A percentile compares a stretch with the other conserved stretches of the same genome.
These are phyloP conservation scores for Caenorhabditis remanei DNA, from an alignment of 1,140 invertebrate species.

Conservation along the genomic window DNA sequence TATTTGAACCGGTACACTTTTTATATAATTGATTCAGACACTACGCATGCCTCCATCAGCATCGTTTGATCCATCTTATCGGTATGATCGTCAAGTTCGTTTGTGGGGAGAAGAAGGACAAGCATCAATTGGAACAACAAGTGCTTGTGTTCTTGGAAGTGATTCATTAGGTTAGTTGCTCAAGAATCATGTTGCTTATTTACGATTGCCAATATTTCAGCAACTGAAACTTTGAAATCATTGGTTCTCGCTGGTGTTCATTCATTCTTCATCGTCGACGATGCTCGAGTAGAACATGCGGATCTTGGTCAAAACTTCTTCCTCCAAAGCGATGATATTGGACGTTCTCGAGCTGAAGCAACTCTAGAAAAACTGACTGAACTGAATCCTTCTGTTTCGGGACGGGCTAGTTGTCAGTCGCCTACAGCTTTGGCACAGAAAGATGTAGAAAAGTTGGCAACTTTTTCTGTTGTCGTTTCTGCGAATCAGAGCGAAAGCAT, in stretches of 20 bases:
- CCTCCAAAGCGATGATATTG: conserved; percentile 56
- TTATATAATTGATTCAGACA: neutral
- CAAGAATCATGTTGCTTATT: neutral
- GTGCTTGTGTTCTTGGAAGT: conserved; percentile 94
- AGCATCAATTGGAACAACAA: conserved; percentile 86
- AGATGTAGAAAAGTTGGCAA: conserved; percentile 41
- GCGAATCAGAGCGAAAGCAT: conserved; percentile 55
- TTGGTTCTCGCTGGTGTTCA: conserved; percentile 93
- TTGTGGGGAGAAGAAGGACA: conserved; percentile 99
- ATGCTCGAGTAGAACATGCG: conserved; percentile 57
- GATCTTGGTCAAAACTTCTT: conserved; percentile 68
- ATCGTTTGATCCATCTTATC: conserved; percentile 2
- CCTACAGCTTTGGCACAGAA: conserved; percentile 10
- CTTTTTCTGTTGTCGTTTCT: conserved; percentile 66
- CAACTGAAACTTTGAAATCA: conserved; percentile 89
- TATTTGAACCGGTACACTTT: neutral
- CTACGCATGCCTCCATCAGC: neutral
- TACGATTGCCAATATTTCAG: conserved; percentile 32
- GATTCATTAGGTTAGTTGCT: conserved; percentile 85
- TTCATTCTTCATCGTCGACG: conserved; percentile 93
- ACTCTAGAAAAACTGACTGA: conserved; percentile 62
- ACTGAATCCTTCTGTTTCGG: conserved; percentile 63
- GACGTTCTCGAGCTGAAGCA: conserved; percentile 61
- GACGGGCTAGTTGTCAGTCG: neutral
- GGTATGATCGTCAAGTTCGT: conserved; percentile 78